A percentile compares a stretch with the other conserved stretches of the same genome.
Evolutionary conservation across 1,140 invertebrate species (phyloP).

Genomic region (Drosophila orena): DNA sequence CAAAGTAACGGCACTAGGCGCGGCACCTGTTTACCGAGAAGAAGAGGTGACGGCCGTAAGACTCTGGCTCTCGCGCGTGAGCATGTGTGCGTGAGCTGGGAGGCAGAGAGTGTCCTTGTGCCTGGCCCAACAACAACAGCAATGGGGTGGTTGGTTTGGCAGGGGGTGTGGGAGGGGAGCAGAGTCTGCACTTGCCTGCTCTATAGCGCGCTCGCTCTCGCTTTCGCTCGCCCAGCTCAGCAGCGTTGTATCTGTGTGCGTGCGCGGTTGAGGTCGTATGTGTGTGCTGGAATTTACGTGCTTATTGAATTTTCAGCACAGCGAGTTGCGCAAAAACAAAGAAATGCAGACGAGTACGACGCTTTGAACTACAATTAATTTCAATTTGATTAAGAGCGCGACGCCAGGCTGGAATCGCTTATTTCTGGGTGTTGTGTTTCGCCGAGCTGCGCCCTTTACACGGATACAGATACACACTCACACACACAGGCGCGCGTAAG

Average conservation of each 20-base stretch:
- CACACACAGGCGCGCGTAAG: conserved; percentile 35
- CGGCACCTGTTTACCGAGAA: conserved; percentile 68
- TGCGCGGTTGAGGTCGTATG: conserved; percentile 22
- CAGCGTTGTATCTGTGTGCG: conserved; percentile 28
- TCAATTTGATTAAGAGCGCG: conserved; percentile 60
- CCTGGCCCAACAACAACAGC: conserved; percentile 62
- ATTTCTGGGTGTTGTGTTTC: conserved; percentile 36
- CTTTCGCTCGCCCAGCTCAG: conserved; percentile 19
- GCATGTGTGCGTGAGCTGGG: conserved; percentile 35
- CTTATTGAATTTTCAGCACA: conserved; percentile 77
- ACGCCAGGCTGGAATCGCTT: conserved; percentile 16
- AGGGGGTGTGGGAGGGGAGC: conserved; percentile 6
- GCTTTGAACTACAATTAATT: conserved; percentile 56
- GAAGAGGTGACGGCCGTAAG: conserved; percentile 29
- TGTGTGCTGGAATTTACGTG: conserved; percentile 74
- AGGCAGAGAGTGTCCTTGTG: conserved; percentile 72
- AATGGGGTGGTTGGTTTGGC: conserved; percentile 5
- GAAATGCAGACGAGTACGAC: conserved; percentile 9
- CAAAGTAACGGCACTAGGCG: conserved; percentile 51
- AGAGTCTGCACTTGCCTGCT: conserved; percentile 71
- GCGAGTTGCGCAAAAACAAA: conserved; percentile 55
- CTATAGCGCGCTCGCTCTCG: conserved; percentile 19
- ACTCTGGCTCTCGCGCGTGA: conserved; percentile 24
- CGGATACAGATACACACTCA: conserved; percentile 46
- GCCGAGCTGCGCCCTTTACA: conserved; percentile 72